phyloP scores from a whole-genome alignment of 1,140 invertebrate species.

The Coboldia fuscipes region DNA sequence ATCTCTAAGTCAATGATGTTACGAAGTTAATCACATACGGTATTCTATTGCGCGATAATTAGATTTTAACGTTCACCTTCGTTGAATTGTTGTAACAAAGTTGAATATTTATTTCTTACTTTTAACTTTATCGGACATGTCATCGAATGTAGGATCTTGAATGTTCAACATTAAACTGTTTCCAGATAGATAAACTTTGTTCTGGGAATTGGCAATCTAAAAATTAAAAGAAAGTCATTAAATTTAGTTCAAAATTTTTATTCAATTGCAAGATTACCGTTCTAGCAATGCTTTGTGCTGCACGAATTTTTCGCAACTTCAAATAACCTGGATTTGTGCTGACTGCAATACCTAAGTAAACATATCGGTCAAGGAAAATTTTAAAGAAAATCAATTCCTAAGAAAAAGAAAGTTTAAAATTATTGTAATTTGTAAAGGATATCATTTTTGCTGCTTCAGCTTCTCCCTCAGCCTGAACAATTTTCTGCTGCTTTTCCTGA shows the following conservation, averaged over 20 bases:
- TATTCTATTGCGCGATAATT: no score
- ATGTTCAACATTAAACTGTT: conserved; percentile 94
- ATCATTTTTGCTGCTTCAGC: conserved; percentile 94
- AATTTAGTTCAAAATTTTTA: not conserved
- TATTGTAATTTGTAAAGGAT: conserved; percentile 38
- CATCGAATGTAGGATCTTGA: conserved; percentile 82
- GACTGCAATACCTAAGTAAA: conserved; percentile 85
- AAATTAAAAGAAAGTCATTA: conserved; percentile 4
- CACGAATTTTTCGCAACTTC: conserved; percentile 91
- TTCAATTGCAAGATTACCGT: conserved; percentile 40
- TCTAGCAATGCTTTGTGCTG: conserved; percentile 90
- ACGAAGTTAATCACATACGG: no score
- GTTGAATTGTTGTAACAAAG: no score
- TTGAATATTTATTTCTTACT: conserved; percentile 46
- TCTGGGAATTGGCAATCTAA: conserved; percentile 83
- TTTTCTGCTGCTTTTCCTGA: conserved; percentile 97
- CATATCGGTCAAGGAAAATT: conserved; percentile 39
- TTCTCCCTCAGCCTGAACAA: conserved; percentile 99
- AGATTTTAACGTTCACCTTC: no score
- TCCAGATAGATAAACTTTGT: conserved; percentile 83
- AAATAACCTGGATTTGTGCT: conserved; percentile 90
- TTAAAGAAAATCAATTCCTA: conserved; percentile 2
- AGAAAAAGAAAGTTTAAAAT: conserved; percentile 3
- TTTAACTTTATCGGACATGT: conserved; percentile 61
- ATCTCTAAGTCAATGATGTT: no score